These are phyloP conservation scores for Heliconius erato DNA, from an alignment of 2,888 invertebrate species.

Conservation along the genomic window DNA sequence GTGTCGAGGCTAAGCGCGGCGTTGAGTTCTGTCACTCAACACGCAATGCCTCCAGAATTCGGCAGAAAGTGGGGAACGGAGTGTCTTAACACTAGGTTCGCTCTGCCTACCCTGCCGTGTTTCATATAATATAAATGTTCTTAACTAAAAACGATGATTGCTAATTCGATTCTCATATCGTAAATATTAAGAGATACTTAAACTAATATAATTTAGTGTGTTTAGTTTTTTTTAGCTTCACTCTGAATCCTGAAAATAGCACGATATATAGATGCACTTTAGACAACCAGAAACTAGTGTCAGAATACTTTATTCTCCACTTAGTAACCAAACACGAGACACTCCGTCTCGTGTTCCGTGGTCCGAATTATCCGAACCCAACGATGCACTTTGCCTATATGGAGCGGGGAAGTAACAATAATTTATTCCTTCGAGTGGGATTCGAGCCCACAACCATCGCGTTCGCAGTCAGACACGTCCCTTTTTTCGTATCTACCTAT, in stretches of 20 bases:
- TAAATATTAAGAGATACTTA: neutral
- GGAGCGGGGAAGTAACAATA: neutral
- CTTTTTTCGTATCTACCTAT: neutral
- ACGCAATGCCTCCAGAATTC: no score
- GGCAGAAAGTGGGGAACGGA: no score
- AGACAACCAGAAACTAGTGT: neutral
- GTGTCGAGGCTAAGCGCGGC: no score
- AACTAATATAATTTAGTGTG: neutral
- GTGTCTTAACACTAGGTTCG: no score
- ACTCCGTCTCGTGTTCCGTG: no score
- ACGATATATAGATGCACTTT: neutral
- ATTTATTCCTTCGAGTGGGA: neutral
- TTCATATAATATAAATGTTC: no score
- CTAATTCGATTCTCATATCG: no score
- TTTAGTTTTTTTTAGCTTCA: neutral
- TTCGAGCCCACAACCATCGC: neutral
- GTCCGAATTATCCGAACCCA: neutral
- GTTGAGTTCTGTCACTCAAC: no score
- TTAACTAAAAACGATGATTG: no score
- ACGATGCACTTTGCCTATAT: neutral
- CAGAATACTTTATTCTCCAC: neutral
- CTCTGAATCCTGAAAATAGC: neutral
- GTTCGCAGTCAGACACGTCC: neutral
- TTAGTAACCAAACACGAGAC: neutral
- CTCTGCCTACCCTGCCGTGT: no score